These are phyloP conservation scores for Aphelocoma coerulescens DNA, from an alignment of 2,113 vertebrate species.

Conservation along the genomic window DNA sequence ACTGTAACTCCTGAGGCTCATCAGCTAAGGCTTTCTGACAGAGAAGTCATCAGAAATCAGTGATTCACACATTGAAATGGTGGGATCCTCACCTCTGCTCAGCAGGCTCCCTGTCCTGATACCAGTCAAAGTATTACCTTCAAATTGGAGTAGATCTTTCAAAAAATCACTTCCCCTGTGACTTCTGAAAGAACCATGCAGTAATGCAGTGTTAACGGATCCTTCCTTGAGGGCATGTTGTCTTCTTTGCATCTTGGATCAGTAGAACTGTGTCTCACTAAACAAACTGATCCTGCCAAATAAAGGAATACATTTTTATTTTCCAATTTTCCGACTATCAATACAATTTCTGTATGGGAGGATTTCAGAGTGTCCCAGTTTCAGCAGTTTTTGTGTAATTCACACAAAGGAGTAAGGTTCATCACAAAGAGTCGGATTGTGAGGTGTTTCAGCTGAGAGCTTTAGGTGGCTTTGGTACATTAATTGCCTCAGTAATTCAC, in stretches of 20 bases:
- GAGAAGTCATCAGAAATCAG: not conserved
- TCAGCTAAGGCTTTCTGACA: conserved; percentile 10
- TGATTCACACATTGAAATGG: not conserved
- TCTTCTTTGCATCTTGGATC: not conserved
- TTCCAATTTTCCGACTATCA: not conserved
- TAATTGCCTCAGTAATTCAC: not conserved
- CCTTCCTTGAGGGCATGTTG: not conserved
- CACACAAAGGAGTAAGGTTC: not conserved
- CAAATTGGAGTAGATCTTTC: not conserved
- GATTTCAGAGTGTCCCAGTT: not conserved
- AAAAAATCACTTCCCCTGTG: not conserved
- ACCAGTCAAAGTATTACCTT: not conserved
- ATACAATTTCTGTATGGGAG: not conserved
- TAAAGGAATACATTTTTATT: not conserved
- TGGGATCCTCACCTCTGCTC: not conserved
- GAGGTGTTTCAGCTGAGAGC: not conserved
- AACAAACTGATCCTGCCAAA: not conserved
- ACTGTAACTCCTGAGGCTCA: not conserved
- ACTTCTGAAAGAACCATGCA: not conserved
- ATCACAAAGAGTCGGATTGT: not conserved
- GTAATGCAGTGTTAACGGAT: not conserved
- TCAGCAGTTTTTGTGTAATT: not conserved
- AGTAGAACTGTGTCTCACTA: not conserved
- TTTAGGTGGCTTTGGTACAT: not conserved
- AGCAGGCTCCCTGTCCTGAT: not conserved